Evolutionary conservation across 2,888 invertebrate genomes (phyloP).

Genomic region (Yponomeuta cagnagella): DNA sequence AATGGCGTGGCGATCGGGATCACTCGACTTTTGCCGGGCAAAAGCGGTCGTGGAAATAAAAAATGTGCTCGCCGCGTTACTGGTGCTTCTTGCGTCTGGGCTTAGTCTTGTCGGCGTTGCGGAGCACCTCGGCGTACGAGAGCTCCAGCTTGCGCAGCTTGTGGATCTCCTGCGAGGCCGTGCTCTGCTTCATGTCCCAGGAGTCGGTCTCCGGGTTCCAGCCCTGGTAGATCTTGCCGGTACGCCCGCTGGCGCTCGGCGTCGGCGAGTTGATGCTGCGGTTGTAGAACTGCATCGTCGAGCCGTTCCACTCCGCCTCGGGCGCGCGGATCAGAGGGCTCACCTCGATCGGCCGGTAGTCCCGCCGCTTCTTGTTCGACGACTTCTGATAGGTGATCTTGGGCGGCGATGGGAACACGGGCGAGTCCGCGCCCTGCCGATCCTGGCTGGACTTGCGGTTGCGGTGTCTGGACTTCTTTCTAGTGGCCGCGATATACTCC

Average conservation of each 20-base stretch:
- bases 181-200: slow-evolving; percentile 76
- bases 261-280: slow-evolving; percentile 77
- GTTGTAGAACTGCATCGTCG: slow-evolving; percentile 82
- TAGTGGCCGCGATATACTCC: slow-evolving; percentile 83
- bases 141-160: slow-evolving; percentile 87
- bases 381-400: slow-evolving; percentile 77
- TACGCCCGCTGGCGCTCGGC: slow-evolving; percentile 70
- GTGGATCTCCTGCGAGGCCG: slow-evolving; percentile 88
- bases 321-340: slow-evolving; percentile 63
- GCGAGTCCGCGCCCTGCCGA: slow-evolving; percentile 80
- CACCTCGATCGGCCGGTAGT: slow-evolving; percentile 73
- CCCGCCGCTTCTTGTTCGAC: slow-evolving; percentile 75
- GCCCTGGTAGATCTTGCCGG: slow-evolving; percentile 66
- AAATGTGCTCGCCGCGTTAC: slow-evolving; percentile 33
- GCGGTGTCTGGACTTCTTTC: slow-evolving; percentile 81
- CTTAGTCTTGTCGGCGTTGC: slow-evolving; percentile 79
- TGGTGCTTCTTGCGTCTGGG: slow-evolving; percentile 70
- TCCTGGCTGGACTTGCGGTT: slow-evolving; percentile 78
- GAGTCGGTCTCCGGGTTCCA: slow-evolving; percentile 69
- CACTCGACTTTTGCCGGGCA: slow-evolving; percentile 60
- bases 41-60: slow-evolving; percentile 58
- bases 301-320: slow-evolving; percentile 80
- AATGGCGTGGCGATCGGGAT: slow-evolving; percentile 58
- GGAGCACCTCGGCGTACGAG: slow-evolving; percentile 89
- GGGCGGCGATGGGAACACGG: slow-evolving; percentile 80